Percentiles rank a stretch among this genome's conserved stretches.
Evolutionary conservation across 2,888 invertebrate species (phyloP).

Genomic region (Spilosoma lubricipeda): DNA sequence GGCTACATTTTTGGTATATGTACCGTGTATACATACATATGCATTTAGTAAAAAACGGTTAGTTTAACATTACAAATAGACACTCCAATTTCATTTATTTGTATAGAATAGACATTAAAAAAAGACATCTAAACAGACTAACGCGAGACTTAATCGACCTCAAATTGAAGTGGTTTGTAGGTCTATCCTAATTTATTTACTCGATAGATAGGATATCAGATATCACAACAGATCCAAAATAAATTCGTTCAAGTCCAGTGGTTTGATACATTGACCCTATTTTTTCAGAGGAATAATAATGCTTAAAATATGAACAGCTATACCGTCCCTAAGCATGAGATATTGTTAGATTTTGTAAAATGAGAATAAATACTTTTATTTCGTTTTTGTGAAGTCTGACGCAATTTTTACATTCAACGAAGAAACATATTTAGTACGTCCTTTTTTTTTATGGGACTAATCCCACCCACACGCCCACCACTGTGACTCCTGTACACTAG

Average conservation of each 20-base stretch:
- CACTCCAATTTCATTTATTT: too few species aligned
- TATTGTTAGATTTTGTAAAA: neutral
- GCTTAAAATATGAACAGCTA: neutral
- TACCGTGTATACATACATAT: too few species aligned
- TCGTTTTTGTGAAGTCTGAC: neutral
- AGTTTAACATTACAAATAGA: too few species aligned
- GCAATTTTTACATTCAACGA: too few species aligned
- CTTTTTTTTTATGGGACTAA: too few species aligned
- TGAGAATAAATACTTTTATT: neutral
- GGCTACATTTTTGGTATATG: too few species aligned
- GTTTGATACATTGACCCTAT: conserved; percentile 18
- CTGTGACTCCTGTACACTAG: too few species aligned
- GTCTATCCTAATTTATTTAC: neutral
- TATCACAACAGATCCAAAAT: conserved; percentile 5
- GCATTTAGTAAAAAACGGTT: too few species aligned
- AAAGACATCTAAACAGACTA: too few species aligned
- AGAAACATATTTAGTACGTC: too few species aligned
- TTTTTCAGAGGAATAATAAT: conserved; percentile 14
- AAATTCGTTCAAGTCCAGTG: conserved; percentile 20
- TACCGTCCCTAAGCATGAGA: neutral
- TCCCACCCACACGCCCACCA: too few species aligned
- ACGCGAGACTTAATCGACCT: neutral
- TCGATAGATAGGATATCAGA: neutral
- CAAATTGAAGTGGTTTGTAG: neutral
- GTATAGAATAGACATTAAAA: too few species aligned